Conservation (phyloP, 2,113 vertebrate species). For the Miniopterus natalensis region DNA sequence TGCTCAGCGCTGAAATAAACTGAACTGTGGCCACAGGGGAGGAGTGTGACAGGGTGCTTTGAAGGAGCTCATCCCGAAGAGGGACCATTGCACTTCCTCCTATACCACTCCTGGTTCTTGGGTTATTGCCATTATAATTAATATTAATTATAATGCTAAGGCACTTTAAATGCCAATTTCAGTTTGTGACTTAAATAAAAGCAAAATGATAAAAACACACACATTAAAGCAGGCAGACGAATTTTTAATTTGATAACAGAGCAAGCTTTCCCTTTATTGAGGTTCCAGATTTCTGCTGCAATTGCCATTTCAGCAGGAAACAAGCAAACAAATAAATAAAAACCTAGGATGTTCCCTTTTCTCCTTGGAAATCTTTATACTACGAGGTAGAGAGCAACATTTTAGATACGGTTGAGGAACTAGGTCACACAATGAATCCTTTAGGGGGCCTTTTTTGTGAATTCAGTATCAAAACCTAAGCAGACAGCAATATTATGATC, state of each 20-base stretch:
- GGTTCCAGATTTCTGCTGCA: neutral
- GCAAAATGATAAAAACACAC: neutral
- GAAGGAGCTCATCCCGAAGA: neutral
- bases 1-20: neutral
- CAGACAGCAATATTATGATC: neutral
- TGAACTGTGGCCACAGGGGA: neutral
- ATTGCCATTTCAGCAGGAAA: neutral
- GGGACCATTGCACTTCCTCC: neutral
- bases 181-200: conserved; percentile 56
- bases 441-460: conserved; percentile 25
- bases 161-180: conserved; percentile 9
- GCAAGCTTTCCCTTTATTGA: neutral
- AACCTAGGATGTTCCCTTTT: conserved; percentile 40
- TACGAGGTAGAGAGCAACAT: conserved; percentile 34
- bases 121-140: conserved; percentile 15
- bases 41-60: neutral
- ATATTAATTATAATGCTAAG: conserved; percentile 27
- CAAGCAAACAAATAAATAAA: neutral
- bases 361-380: conserved; percentile 65
- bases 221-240: neutral
- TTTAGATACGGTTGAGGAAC: conserved; percentile 46
- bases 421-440: conserved; percentile 32
- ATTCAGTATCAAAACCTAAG: conserved; percentile 41
- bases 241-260: conserved; percentile 45
- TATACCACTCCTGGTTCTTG: neutral